phyloP scores from a whole-genome alignment of 2,888 invertebrate genomes.

The Tenthredo mesomela region DNA sequence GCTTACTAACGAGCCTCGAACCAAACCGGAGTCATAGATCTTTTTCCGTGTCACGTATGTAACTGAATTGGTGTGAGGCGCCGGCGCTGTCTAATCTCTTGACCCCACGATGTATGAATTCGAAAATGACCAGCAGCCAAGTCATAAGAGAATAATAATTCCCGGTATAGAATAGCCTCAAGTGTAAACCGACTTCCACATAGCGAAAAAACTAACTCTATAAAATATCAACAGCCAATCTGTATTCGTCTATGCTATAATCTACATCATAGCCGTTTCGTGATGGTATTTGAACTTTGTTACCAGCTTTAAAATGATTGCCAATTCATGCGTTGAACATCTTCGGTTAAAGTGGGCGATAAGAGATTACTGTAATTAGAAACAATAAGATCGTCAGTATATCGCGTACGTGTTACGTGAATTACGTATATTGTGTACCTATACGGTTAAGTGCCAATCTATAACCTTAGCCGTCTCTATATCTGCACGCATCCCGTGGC shows the following conservation, averaged over 20 bases:
- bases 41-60: conserved; percentile 15
- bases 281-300: background rate
- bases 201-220: background rate
- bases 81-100: background rate
- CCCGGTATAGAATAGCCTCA: background rate
- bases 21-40: background rate
- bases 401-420: background rate
- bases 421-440: background rate
- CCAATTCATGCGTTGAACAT: background rate
- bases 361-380: background rate
- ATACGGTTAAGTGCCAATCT: background rate
- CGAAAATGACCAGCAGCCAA: background rate
- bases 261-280: background rate
- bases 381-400: background rate
- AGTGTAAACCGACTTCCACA: background rate
- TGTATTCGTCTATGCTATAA: background rate
- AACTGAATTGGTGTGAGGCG: background rate
- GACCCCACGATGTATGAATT: background rate
- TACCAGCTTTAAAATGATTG: too few relatives aligned
- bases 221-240: background rate
- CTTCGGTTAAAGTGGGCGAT: too few relatives aligned
- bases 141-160: background rate
- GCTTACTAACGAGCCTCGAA: conserved; percentile 9
- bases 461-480: background rate
- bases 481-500: background rate